Base-by-base conservation (phyloP, 2,797 vertebrate species). In the Myripristis jacobus region DNA sequence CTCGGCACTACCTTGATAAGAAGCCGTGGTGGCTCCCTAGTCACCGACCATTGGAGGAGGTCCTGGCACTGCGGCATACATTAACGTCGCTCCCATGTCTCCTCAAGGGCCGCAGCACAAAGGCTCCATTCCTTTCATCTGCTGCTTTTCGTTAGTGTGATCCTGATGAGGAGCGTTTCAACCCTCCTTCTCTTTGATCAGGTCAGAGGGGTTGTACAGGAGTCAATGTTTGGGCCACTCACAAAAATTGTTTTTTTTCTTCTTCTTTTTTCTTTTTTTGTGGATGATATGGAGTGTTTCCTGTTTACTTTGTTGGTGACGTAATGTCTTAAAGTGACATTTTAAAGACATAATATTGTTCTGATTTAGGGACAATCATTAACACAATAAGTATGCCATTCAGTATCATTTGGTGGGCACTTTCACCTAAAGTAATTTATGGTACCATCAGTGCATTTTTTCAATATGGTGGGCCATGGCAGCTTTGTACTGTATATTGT, bases 1-100 rank as follows among this genome's bases (percentile, higher is more conserved):
- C 94, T 91, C 83, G 75, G 79, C 86, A 94, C 92, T 94, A 95
- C 94, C 95, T 95, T 96, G 94, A 95, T 95, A 95, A 94, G 94
- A 94, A 90, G 92, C 93, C 87, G 82, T 87, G 94, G 94, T 94
- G 94, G 92, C 92, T 91, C 92, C 87, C 88, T 91, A 92, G 95
- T 96, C 94, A 95, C 89, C 85, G 93, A 88, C 53, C 18, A 75
- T 81, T 77, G 79, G 86, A 90, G 88, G 87, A 88, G 89, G 87
- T 85, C 87, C 85, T 83, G 86, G 86, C 87, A 94, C 92, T 81
- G 90, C 88, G 75, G 94, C 88, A 90, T 91, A 90, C 59, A 91
- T 91, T 90, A 90, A 82, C 73, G 77, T 87, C 84, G 89, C 89
- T 90, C 81, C 81, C 81, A 66, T 59, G 75, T 84, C 83, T 90